Percentiles rank a stretch among this genome's conserved stretches.
These are phyloP conservation scores for Cydia amplana DNA, from an alignment of 1,140 invertebrate species.

Conservation along the genomic window DNA sequence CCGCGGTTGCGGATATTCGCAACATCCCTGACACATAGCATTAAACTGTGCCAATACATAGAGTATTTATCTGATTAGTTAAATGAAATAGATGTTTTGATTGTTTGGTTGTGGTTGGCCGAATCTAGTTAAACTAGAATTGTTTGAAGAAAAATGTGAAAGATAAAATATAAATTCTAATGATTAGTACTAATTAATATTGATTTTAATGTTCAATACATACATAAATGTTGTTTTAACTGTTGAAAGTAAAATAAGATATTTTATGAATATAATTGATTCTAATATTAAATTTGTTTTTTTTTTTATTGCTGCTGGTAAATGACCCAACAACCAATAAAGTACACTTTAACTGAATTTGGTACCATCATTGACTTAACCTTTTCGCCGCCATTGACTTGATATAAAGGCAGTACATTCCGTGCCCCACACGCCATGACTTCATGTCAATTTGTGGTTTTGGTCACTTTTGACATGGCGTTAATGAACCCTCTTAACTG, in stretches of 20 bases:
- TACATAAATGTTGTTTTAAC: neutral
- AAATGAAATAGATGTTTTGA: neutral
- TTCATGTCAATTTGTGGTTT: too few species aligned
- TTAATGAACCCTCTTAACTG: too few species aligned
- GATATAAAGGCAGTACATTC: too few species aligned
- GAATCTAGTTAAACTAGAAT: constrained; percentile 3
- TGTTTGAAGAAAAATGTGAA: neutral
- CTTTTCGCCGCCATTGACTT: too few species aligned
- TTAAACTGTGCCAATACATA: neutral
- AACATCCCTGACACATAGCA: too few species aligned
- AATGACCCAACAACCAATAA: too few species aligned
- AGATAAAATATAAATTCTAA: neutral
- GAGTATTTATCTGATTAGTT: neutral
- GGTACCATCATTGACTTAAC: too few species aligned
- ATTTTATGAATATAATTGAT: constrained; percentile 8
- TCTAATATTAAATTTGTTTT: neutral
- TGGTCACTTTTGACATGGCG: too few species aligned
- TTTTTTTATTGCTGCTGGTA: too few species aligned
- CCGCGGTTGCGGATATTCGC: too few species aligned
- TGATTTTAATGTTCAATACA: neutral
- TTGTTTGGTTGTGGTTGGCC: neutral
- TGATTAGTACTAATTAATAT: neutral
- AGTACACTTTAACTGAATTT: too few species aligned
- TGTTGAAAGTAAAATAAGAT: constrained; percentile 9
- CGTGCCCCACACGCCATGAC: too few species aligned